Evolutionary conservation across 2,113 vertebrate genomes (phyloP).

Genomic region (Embiotoca jacksoni): DNA sequence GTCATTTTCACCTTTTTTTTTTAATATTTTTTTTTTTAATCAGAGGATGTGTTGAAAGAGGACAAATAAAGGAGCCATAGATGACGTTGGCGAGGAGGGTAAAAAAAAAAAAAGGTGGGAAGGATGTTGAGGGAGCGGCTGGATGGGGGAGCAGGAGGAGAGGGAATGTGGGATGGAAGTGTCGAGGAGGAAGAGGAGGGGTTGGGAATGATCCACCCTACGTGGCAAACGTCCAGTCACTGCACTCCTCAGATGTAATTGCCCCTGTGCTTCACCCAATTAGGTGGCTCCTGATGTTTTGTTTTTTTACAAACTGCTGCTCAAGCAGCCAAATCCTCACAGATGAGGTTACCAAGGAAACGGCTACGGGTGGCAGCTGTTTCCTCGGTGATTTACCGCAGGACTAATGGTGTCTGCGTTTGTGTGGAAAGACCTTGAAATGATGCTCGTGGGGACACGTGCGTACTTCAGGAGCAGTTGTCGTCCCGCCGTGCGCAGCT

Average conservation of each 20-base stretch:
- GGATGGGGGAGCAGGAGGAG: conserved; percentile 27
- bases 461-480: background rate
- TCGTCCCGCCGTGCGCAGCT: background rate
- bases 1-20: conserved; percentile 3
- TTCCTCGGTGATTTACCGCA: conserved; percentile 81
- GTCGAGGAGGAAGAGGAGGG: conserved; percentile 13
- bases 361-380: conserved; percentile 80
- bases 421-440: conserved; percentile 41
- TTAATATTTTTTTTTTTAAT: conserved; percentile 7
- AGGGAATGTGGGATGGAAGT: conserved; percentile 8
- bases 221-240: conserved; percentile 67
- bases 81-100: conserved; percentile 16
- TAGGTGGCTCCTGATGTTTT: conserved; percentile 60
- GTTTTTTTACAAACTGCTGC: conserved; percentile 34
- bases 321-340: conserved; percentile 58
- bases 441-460: conserved; percentile 23
- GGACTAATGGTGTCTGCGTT: conserved; percentile 63
- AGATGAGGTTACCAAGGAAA: conserved; percentile 81
- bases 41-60: conserved; percentile 20
- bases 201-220: conserved; percentile 19
- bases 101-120: conserved; percentile 13
- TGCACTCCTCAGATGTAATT: conserved; percentile 59
- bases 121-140: conserved; percentile 25
- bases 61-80: conserved; percentile 39
- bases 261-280: conserved; percentile 56